These are phyloP conservation scores for Corythornis cristatus DNA, from an alignment of 2,113 vertebrate species.

Conservation along the genomic window DNA sequence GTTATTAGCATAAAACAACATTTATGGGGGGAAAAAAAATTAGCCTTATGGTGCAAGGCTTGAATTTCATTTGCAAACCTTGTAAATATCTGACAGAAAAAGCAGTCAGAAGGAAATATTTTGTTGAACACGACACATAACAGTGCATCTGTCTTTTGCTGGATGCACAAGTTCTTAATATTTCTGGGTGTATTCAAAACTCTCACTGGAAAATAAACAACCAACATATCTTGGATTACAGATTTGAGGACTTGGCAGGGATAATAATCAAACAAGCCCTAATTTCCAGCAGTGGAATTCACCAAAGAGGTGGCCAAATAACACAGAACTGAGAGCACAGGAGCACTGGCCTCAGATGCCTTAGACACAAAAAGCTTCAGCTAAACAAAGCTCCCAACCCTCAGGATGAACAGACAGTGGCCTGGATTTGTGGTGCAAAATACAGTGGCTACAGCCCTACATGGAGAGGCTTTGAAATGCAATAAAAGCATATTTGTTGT, in stretches of 20 bases:
- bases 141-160: not conserved
- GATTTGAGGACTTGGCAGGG: not conserved
- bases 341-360: too few relatives aligned
- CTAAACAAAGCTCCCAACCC: too few relatives aligned
- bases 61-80: not conserved
- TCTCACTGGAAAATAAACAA: too few relatives aligned
- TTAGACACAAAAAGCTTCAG: too few relatives aligned
- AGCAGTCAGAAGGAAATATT: not conserved
- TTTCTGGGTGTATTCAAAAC: not conserved
- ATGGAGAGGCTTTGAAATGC: rapidly evolving
- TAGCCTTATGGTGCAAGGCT: not conserved
- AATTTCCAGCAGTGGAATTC: not conserved
- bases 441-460: not conserved
- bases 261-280: not conserved
- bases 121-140: not conserved
- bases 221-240: not conserved
- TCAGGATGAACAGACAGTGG: too few relatives aligned
- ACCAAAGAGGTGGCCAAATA: not conserved
- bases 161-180: not conserved
- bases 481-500: not conserved
- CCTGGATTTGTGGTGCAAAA: not conserved
- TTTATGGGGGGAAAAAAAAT: not conserved
- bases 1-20: not conserved
- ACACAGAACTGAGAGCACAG: not conserved
- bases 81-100: not conserved